phyloP scores from a whole-genome alignment of 2,888 invertebrate species.

The Cheilosia urbana region DNA sequence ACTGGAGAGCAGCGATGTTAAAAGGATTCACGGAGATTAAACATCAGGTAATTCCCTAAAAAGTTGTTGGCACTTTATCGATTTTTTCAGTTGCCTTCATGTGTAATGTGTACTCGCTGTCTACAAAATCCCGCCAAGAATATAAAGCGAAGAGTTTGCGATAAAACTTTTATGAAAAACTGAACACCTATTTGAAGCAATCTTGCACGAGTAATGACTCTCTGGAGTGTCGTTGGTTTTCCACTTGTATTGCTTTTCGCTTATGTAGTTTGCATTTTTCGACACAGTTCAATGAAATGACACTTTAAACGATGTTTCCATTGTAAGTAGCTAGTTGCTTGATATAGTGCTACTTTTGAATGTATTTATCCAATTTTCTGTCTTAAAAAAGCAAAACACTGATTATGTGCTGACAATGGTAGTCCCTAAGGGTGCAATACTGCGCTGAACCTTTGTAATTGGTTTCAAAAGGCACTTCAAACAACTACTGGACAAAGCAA shows the following conservation, averaged over 20 bases:
- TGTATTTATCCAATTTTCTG: neutral
- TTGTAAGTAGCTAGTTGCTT: too few relatives aligned
- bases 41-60: slow-evolving; percentile 83
- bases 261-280: slow-evolving; percentile 18
- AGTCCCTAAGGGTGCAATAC: slow-evolving; percentile 10
- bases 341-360: neutral
- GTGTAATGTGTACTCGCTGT: neutral
- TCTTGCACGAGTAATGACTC: slow-evolving; percentile 19
- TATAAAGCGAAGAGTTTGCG: slow-evolving; percentile 18
- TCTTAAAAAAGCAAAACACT: neutral
- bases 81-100: slow-evolving; percentile 40
- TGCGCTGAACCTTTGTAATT: slow-evolving; percentile 43
- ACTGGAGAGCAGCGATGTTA: slow-evolving; percentile 84
- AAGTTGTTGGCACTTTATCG: slow-evolving; percentile 12
- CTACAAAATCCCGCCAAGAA: slow-evolving; percentile 38
- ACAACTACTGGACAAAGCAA: slow-evolving; percentile 9
- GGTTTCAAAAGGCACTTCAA: slow-evolving; percentile 15
- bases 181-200: neutral
- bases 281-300: slow-evolving; percentile 25
- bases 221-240: slow-evolving; percentile 15
- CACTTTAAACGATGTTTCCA: neutral
- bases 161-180: slow-evolving; percentile 21
- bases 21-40: slow-evolving; percentile 82
- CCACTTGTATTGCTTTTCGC: neutral
- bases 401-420: neutral